Evolutionary conservation across 2,888 invertebrate genomes (phyloP).

Genomic region (Phortica magna): DNA sequence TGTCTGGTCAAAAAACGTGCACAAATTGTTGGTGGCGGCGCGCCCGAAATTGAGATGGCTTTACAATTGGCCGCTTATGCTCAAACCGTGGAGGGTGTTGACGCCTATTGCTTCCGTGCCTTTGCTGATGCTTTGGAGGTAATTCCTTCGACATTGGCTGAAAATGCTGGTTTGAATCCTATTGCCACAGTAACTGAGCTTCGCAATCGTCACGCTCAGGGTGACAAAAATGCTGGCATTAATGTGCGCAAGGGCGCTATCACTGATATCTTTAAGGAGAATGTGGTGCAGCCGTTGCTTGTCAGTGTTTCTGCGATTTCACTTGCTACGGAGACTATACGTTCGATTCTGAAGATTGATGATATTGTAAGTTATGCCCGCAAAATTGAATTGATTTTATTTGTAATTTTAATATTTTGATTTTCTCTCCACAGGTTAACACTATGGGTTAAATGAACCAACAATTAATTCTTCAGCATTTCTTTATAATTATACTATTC

Average conservation of each 20-base stretch:
- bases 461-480: slow-evolving; percentile 10
- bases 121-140: slow-evolving; percentile 98
- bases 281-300: slow-evolving; percentile 97
- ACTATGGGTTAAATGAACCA: slow-evolving; percentile 65
- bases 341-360: slow-evolving; percentile 99
- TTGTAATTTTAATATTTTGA: background rate
- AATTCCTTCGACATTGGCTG: slow-evolving; percentile 93
- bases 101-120: slow-evolving; percentile 96
- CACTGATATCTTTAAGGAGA: slow-evolving; percentile 97
- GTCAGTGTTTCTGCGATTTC: slow-evolving; percentile 96
- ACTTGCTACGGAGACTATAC: slow-evolving; percentile 96
- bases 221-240: slow-evolving; percentile 92
- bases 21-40: slow-evolving; percentile 96
- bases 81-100: slow-evolving; percentile 91
- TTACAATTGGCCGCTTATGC: slow-evolving; percentile 89
- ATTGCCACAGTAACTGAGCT: slow-evolving; percentile 98
- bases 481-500: slow-evolving; percentile 38
- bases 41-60: slow-evolving; percentile 97
- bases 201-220: slow-evolving; percentile 93
- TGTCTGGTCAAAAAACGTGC: slow-evolving; percentile 97
- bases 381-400: background rate
- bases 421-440: slow-evolving; percentile 63
- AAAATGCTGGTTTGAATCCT: slow-evolving; percentile 92
- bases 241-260: slow-evolving; percentile 98
- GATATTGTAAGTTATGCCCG: slow-evolving; percentile 88